phyloP scores from a whole-genome alignment of 2,888 invertebrate genomes.

The Melieria crassipennis region DNA sequence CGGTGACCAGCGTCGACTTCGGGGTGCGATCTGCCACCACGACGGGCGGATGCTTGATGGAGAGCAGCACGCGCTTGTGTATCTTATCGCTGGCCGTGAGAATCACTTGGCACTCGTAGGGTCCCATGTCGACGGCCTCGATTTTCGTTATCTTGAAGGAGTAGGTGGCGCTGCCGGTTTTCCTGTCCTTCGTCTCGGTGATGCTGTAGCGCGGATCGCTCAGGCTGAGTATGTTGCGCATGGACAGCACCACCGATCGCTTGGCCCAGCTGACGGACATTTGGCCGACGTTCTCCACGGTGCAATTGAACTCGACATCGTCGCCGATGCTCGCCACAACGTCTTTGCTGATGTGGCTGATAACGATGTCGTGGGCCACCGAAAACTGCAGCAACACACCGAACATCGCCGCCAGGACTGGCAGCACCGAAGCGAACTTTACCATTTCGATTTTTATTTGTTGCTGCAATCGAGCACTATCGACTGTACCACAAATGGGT shows the following conservation, averaged over 20 bases:
- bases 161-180: conserved; percentile 53
- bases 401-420: conserved; percentile 2
- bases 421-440: not conserved
- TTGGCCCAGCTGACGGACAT: conserved; percentile 63
- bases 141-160: conserved; percentile 60
- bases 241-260: conserved; percentile 58
- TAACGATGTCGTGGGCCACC: conserved; percentile 48
- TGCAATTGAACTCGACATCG: conserved; percentile 61
- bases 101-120: conserved; percentile 64
- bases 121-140: conserved; percentile 61
- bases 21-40: conserved; percentile 57
- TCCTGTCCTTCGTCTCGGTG: conserved; percentile 50
- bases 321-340: conserved; percentile 61
- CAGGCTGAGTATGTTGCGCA: conserved; percentile 57
- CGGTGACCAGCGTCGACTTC: conserved; percentile 54
- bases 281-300: conserved; percentile 59
- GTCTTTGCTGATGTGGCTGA: conserved; percentile 58
- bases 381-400: conserved; percentile 1
- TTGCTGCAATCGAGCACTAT: not conserved
- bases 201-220: conserved; percentile 60
- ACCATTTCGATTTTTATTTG: not conserved
- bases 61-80: conserved; percentile 56
- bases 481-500: not conserved
- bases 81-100: conserved; percentile 59
- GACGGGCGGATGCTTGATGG: conserved; percentile 61